A percentile compares a stretch with the other conserved stretches of the same genome.
Conservation (phyloP, 1,140 invertebrate species). For the Lasaia peninsularis region DNA sequence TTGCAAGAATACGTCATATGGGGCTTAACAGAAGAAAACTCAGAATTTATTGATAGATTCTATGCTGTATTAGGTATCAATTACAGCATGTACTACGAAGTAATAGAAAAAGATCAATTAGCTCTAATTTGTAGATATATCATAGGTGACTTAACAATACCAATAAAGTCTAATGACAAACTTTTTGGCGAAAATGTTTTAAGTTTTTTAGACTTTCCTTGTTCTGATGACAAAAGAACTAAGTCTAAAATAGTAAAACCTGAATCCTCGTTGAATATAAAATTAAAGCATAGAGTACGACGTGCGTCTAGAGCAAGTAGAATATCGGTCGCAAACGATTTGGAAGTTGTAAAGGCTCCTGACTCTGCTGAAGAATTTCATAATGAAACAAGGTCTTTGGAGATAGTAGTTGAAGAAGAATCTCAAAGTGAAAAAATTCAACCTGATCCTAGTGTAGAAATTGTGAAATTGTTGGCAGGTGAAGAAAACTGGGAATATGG, state of each 20-base stretch:
- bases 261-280: conserved; percentile 37
- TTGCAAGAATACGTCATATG: conserved; percentile 61
- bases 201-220: conserved; percentile 51
- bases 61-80: conserved; percentile 77
- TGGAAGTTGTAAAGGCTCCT: conserved; percentile 46
- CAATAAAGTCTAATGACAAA: conserved; percentile 61
- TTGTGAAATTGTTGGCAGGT: conserved; percentile 63
- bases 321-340: conserved; percentile 37
- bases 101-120: conserved; percentile 73
- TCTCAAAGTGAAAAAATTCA: conserved; percentile 25
- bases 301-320: conserved; percentile 48
- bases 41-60: conserved; percentile 76
- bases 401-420: conserved; percentile 37
- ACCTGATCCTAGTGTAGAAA: conserved; percentile 33
- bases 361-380: conserved; percentile 33
- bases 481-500: conserved; percentile 77
- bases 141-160: conserved; percentile 72
- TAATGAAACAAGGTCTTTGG: conserved; percentile 30
- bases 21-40: conserved; percentile 64
- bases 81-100: conserved; percentile 77
- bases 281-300: conserved; percentile 47
- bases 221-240: conserved; percentile 50
- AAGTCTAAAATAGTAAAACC: conserved; percentile 62
- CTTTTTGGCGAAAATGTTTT: conserved; percentile 71
- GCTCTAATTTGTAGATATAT: conserved; percentile 78